Conservation (phyloP, 2,113 vertebrate species). For the Podarcis raffonei region DNA sequence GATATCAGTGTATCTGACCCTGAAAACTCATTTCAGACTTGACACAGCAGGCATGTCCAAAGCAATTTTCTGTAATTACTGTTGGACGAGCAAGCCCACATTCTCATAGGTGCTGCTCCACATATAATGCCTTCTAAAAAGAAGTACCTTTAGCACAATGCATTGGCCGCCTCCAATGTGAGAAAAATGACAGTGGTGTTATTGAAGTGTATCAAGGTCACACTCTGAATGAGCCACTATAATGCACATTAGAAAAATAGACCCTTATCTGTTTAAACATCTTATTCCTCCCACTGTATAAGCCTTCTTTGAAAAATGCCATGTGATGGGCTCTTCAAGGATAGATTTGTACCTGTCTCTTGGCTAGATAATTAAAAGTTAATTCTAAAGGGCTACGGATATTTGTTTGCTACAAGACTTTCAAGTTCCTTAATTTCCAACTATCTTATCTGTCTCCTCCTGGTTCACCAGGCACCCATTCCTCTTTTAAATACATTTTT, state of each 20-base stretch:
- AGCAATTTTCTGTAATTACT: not conserved
- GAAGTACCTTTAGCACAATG: not conserved
- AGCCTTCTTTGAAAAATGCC: slow-evolving; percentile 19
- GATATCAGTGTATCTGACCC: not conserved
- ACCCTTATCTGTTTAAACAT: not conserved
- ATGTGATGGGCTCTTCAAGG: not conserved
- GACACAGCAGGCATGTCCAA: not conserved
- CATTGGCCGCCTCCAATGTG: not conserved
- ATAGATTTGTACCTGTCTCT: not conserved
- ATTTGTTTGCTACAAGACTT: slow-evolving; percentile 9
- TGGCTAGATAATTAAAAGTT: slow-evolving; percentile 27
- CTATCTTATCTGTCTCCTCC: slow-evolving; percentile 14
- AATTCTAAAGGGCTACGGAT: not conserved
- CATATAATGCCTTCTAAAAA: slow-evolving; percentile 10
- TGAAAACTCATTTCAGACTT: slow-evolving; percentile 24
- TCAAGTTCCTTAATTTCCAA: not conserved
- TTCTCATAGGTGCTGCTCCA: not conserved
- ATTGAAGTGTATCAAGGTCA: not conserved
- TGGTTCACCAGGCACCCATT: not conserved
- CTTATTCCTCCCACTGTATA: not conserved
- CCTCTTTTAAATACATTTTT: not conserved
- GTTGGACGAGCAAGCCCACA: not conserved
- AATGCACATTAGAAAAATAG: slow-evolving; percentile 13
- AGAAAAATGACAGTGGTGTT: not conserved
- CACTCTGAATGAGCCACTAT: not conserved